Base-by-base conservation (phyloP, 2,888 invertebrate genomes). In the Iselma pallidipennis region DNA sequence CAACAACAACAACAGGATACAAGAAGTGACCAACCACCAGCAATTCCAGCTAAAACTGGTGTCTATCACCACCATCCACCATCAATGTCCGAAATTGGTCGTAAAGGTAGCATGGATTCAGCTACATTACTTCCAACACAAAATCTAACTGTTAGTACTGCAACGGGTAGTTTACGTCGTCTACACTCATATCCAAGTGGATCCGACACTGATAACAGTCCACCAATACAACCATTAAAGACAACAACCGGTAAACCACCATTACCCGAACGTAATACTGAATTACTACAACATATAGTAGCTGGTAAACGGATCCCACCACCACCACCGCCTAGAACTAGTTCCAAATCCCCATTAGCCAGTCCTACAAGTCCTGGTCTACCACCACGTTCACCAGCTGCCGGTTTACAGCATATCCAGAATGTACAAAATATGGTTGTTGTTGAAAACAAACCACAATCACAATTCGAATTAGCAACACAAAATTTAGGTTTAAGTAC, bases 271-370 rank as follows among this genome's bases (percentile, higher is more conserved):
- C 86, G 93, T 25, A 92, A 92, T 76, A 88, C 90, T 37, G 92
- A 93, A 77, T 83, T 92, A 63, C 84, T 91, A 61, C 89, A 90
- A 61, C 83, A 91, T 78, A 88, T 90, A 49, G 70, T 72, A 16
- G 86, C 86, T 14, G 87, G 88, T 61, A 88, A 91, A 74, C 87
- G 92, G 56, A 89, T 92, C 49, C 95, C 95, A 6, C 95, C 95
- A 16, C 95, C 93, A n/a, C 93, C 95, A 28, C 95, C 95, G 26
- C 95, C 95, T n/a, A 87, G 95, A 69, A 94, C 94, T 70, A 92
- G 93, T 71, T 94, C 94, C 52, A 90, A 93, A 75, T 94, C 94
- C 16, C 95, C 95, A 1, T 83, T 94, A 72, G 91, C 93, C 23
- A 94, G 94, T 51, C 94, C 95, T 19, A 90, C 93, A 48, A 89